These are phyloP conservation scores for Zaprionus lineosus DNA, from an alignment of 2,888 invertebrate species.

Conservation along the genomic window DNA sequence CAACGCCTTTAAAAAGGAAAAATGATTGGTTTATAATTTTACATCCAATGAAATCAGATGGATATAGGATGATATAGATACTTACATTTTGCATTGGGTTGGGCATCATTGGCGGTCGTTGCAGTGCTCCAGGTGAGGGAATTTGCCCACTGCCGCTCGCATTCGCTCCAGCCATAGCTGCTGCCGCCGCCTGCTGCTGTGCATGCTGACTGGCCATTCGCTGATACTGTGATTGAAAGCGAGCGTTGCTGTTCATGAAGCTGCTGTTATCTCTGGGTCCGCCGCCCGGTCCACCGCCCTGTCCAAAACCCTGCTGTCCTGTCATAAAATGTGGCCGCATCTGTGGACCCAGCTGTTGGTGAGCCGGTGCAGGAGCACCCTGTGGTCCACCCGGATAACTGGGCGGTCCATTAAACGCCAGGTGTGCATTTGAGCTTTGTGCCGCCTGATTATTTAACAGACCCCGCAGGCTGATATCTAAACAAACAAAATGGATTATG, in stretches of 20 bases:
- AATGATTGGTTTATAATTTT: neutral
- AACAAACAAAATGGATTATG: slow-evolving; percentile 11
- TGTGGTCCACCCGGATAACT: slow-evolving; percentile 82
- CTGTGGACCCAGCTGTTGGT: slow-evolving; percentile 80
- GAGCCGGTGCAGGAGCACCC: slow-evolving; percentile 80
- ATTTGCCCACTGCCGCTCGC: slow-evolving; percentile 77
- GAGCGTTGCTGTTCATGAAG: slow-evolving; percentile 83
- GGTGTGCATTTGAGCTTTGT: slow-evolving; percentile 82
- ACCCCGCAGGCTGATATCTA: slow-evolving; percentile 83
- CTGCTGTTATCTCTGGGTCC: slow-evolving; percentile 82
- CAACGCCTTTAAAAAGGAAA: slow-evolving; percentile 73
- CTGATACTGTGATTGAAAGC: slow-evolving; percentile 81
- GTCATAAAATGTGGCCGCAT: slow-evolving; percentile 83
- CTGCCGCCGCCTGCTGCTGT: slow-evolving; percentile 84
- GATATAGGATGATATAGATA: no score
- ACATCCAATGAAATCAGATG: no score
- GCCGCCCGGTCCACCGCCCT: slow-evolving; percentile 78
- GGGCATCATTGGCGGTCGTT: slow-evolving; percentile 81
- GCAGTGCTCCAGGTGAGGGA: slow-evolving; percentile 80
- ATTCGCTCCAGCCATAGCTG: slow-evolving; percentile 81
- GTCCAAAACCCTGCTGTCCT: slow-evolving; percentile 82
- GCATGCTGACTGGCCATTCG: slow-evolving; percentile 84
- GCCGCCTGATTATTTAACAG: slow-evolving; percentile 83
- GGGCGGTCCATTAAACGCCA: slow-evolving; percentile 81
- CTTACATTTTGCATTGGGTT: slow-evolving; percentile 83